These are phyloP conservation scores for Pollenia griseotomentosa DNA, from an alignment of 2,888 invertebrate species.

Conservation along the genomic window DNA sequence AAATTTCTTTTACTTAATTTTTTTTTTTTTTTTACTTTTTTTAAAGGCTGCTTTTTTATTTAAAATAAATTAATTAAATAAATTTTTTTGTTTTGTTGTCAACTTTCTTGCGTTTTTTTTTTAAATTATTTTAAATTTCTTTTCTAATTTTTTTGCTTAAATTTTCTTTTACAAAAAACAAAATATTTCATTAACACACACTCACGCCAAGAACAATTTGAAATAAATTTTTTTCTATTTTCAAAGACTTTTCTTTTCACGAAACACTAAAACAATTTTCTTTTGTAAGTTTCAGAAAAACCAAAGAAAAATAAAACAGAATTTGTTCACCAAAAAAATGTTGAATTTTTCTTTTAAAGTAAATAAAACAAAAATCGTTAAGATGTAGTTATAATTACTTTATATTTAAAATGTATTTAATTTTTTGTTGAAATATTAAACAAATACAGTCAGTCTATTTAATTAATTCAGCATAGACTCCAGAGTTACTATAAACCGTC, in stretches of 20 bases:
- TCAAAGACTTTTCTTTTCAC: constrained; percentile 34
- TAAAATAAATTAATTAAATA: constrained; percentile 18
- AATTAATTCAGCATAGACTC: constrained; percentile 51
- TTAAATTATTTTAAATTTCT: constrained; percentile 11
- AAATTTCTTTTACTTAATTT: constrained; percentile 39
- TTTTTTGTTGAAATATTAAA: constrained; percentile 22
- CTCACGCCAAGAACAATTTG: constrained; percentile 48
- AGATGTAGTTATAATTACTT: constrained; percentile 26
- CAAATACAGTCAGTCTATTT: constrained; percentile 49
- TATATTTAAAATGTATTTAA: constrained; percentile 31
- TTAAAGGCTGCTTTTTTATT: background rate
- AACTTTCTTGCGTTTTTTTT: constrained; percentile 32
- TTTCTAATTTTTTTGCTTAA: constrained; percentile 36
- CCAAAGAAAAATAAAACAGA: constrained; percentile 3
- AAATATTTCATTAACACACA: constrained; percentile 67
- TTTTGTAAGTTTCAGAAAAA: constrained; percentile 6
- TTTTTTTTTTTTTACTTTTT: constrained; percentile 13
- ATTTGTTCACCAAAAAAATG: background rate
- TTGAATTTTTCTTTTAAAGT: constrained; percentile 7
- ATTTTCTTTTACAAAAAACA: constrained; percentile 10
- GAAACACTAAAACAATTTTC: constrained; percentile 19
- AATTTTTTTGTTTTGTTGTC: constrained; percentile 5
- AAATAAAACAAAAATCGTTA: constrained; percentile 31
- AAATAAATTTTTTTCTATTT: constrained; percentile 37
- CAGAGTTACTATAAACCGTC: constrained; percentile 65